Conservation (phyloP, 1,140 invertebrate genomes). For the Drosophila sechellia region DNA sequence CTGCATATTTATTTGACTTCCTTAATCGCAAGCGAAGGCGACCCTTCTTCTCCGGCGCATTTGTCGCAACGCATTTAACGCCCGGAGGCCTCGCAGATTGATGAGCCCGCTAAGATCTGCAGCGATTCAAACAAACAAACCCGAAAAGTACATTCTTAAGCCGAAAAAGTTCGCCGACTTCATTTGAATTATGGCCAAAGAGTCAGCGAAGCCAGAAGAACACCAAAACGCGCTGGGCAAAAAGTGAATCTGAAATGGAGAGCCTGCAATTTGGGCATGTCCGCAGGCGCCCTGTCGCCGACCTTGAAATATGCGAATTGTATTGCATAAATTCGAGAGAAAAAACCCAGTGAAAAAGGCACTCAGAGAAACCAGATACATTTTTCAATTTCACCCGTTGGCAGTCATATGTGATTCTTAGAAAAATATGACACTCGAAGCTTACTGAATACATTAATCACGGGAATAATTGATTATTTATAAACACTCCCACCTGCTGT, state of each 20-base stretch:
- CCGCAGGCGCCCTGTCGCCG: conserved; percentile 55
- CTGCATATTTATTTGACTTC: conserved; percentile 75
- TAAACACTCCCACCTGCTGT: background rate
- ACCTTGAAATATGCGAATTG: conserved; percentile 74
- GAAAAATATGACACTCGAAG: too few relatives aligned
- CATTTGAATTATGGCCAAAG: conserved; percentile 63
- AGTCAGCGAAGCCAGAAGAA: background rate
- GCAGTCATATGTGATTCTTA: too few relatives aligned
- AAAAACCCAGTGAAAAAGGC: background rate
- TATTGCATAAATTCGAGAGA: conserved; percentile 69
- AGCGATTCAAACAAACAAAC: conserved; percentile 59
- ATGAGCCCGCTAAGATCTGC: conserved; percentile 47
- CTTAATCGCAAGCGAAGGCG: conserved; percentile 62
- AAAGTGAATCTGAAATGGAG: conserved; percentile 79
- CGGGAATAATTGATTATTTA: too few relatives aligned
- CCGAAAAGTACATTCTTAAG: conserved; percentile 38
- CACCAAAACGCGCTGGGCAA: conserved; percentile 20
- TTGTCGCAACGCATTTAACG: conserved; percentile 79
- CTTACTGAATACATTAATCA: too few relatives aligned
- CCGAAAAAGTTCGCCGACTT: conserved; percentile 45
- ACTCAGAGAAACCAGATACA: background rate
- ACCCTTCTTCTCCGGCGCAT: conserved; percentile 47
- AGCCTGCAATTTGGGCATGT: conserved; percentile 63
- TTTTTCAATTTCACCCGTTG: background rate
- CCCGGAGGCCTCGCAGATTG: conserved; percentile 74